These are phyloP conservation scores for Hecatera dysodea DNA, from an alignment of 2,888 invertebrate species.

Conservation along the genomic window DNA sequence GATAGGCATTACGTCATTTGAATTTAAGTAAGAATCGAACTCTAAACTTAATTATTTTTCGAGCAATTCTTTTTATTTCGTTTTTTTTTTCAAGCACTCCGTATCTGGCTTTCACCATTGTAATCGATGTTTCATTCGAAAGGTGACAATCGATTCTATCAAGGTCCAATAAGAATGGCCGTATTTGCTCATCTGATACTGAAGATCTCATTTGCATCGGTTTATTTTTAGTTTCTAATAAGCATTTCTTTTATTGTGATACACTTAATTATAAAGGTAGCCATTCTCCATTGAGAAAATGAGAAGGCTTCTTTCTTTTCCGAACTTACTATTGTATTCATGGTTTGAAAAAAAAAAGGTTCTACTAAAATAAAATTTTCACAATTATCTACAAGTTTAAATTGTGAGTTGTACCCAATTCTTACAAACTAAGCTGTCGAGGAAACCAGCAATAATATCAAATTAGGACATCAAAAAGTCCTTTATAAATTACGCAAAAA, in stretches of 20 bases:
- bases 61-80: slow-evolving; percentile 51
- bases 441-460: not conserved
- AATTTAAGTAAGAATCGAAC: slow-evolving; percentile 46
- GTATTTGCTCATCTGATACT: slow-evolving; percentile 46
- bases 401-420: not conserved
- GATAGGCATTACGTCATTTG: slow-evolving; percentile 36
- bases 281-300: not conserved
- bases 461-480: not conserved
- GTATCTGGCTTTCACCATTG: slow-evolving; percentile 74
- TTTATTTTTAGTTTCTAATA: slow-evolving; percentile 47
- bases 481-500: not conserved
- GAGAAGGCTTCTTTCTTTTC: slow-evolving; percentile 19
- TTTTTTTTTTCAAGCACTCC: slow-evolving; percentile 60
- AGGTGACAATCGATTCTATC: slow-evolving; percentile 71
- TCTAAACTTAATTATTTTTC: slow-evolving; percentile 15
- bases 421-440: too few species aligned
- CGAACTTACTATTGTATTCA: not conserved
- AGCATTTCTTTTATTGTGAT: slow-evolving; percentile 37
- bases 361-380: not conserved
- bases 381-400: not conserved
- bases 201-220: slow-evolving; percentile 28
- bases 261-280: slow-evolving; percentile 12
- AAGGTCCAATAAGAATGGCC: slow-evolving; percentile 60
- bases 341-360: not conserved
- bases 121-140: slow-evolving; percentile 65